These are phyloP conservation scores for Anthopleura sola DNA, from an alignment of 64 coral and sea anemone species.

Conservation along the genomic window DNA sequence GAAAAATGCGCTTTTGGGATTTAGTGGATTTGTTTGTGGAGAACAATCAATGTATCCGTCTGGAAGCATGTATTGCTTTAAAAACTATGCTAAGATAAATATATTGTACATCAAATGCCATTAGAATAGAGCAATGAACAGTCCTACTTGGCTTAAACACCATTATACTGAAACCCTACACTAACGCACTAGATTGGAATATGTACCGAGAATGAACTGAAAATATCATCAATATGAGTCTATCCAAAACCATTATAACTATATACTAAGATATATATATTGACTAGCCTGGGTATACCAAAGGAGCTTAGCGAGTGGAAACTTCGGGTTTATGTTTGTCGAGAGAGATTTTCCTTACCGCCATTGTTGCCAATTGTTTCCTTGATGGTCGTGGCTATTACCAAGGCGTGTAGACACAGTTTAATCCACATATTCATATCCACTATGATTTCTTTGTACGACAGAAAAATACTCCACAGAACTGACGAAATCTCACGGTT, in stretches of 20 bases:
- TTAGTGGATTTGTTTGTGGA: not conserved
- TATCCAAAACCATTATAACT: not conserved
- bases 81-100: constrained; percentile 10
- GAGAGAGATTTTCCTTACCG: constrained; percentile 12
- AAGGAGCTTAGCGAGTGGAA: not conserved
- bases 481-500: not conserved
- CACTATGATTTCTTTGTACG: not conserved
- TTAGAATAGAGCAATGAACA: not conserved
- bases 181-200: not conserved
- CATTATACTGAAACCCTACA: constrained; percentile 1
- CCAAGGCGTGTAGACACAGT: not conserved
- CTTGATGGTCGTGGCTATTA: constrained; percentile 5
- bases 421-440: not conserved
- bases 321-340: not conserved
- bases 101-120: not conserved
- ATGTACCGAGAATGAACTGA: not conserved
- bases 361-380: constrained; percentile 12
- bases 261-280: not conserved
- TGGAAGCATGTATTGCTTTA: not conserved
- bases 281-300: not conserved
- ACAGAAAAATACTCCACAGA: not conserved
- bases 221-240: not conserved
- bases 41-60: not conserved
- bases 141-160: not conserved
- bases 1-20: not conserved